Base-by-base conservation (phyloP, 1,140 invertebrate species). In the Cotesia vestalis region DNA sequence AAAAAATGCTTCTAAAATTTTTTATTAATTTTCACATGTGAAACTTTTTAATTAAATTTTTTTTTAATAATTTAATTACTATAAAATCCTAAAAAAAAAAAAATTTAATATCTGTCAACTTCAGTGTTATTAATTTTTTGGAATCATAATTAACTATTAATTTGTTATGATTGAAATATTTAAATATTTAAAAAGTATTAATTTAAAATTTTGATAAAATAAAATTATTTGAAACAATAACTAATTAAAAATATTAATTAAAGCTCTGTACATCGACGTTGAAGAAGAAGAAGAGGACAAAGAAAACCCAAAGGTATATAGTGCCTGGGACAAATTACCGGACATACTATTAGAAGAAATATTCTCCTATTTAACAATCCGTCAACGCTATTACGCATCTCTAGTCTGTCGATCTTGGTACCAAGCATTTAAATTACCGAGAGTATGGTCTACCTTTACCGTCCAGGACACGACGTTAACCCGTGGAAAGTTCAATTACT, bases 291-390 rank as follows among this genome's bases (percentile, higher is more conserved):
- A 89, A 53, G 78, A 82, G 4, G 81, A 86, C n/a, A 83, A 86
- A 17, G 79, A 81, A 38, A 52, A 73, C 17, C 75, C 78, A n/a
- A 80, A 84, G 55, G 77, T 79, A 11, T 90, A 89, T 71, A 90
- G 90, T 12, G 72, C 85, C 17, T 96, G 94, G 94, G 88, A 87
- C 68, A 84, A 90, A 62, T 80, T 95, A 27, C 94, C 94, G 0
- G 92, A 95, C 78, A 86, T 96, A 14, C 75, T 95, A 4, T 79
- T 96, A 8, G 94, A 96, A 80, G 87, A 93, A 79, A 90, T 96
- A 64, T 95, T 94, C 79, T 87, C 90, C 0, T 90, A 93, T 78
- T 83, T 96, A 11, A 88, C 85, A 0, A 91, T 93, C 14, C 88
- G 90, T 38, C 89, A 94, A 75, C 87, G 92, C 11, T 94, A 94